Evolutionary conservation across 2,113 vertebrate species (phyloP).

Genomic region (Tetrax tetrax): DNA sequence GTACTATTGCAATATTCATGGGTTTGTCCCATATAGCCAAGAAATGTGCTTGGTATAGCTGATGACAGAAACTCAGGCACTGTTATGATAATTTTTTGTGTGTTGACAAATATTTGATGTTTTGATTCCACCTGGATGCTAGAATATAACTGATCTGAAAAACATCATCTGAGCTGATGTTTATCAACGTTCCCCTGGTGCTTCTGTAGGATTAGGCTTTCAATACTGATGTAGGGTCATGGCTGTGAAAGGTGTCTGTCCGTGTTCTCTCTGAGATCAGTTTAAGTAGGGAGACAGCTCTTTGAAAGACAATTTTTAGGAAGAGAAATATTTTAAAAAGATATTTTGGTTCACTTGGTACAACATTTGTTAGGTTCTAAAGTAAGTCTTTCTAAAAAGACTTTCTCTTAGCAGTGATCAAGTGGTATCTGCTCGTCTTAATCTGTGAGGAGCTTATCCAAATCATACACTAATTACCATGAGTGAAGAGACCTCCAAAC

Average conservation of each 20-base stretch:
- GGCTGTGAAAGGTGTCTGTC: background rate
- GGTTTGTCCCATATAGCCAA: background rate
- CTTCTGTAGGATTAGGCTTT: background rate
- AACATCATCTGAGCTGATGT: background rate
- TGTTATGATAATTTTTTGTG: background rate
- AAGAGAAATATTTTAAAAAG: background rate
- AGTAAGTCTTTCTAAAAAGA: background rate
- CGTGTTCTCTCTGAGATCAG: background rate
- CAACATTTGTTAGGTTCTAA: background rate
- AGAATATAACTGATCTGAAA: background rate
- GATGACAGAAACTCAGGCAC: background rate
- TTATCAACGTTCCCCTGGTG: background rate
- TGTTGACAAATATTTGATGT: background rate
- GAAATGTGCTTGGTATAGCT: background rate
- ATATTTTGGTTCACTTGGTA: background rate
- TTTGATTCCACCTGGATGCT: background rate
- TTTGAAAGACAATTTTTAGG: background rate
- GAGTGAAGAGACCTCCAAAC: background rate
- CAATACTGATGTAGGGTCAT: background rate
- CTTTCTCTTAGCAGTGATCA: background rate
- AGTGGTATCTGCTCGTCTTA: background rate
- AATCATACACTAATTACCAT: background rate
- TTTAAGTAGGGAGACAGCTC: background rate
- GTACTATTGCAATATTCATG: background rate
- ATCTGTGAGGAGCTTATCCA: background rate